These are phyloP conservation scores for Macquaria ambigua DNA, from an alignment of 2,113 vertebrate species.

Conservation along the genomic window DNA sequence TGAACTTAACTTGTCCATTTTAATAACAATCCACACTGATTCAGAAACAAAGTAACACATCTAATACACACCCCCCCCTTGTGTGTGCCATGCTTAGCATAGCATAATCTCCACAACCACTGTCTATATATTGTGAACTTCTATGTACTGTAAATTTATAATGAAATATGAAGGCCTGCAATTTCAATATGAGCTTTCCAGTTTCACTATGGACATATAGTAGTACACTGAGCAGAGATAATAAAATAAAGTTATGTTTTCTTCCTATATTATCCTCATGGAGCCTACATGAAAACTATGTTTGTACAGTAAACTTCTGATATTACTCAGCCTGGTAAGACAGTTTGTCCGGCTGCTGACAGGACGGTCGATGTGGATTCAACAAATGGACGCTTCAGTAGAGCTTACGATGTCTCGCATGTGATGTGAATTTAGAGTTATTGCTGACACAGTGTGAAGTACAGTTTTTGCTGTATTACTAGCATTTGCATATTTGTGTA, in stretches of 20 bases:
- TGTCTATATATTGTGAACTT: neutral
- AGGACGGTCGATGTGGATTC: neutral
- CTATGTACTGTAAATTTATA: neutral
- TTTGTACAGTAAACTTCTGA: neutral
- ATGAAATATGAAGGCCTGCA: neutral
- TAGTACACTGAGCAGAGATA: neutral
- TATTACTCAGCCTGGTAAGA: neutral
- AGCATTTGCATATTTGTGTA: neutral
- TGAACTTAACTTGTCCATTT: neutral
- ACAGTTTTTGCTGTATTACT: neutral
- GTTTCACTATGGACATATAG: neutral
- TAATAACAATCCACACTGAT: too few relatives aligned
- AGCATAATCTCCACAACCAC: too few relatives aligned
- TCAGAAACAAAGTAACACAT: neutral
- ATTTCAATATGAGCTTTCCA: neutral
- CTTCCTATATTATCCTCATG: neutral
- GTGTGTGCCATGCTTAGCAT: neutral
- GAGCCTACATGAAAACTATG: neutral
- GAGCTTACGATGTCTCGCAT: neutral
- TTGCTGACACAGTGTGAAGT: neutral
- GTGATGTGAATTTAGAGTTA: neutral
- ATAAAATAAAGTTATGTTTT: neutral
- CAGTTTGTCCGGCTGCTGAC: neutral
- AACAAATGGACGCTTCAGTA: neutral
- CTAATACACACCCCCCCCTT: neutral